A percentile compares a stretch with the other conserved stretches of the same genome.
These are phyloP conservation scores for Agrochola macilenta DNA, from an alignment of 2,888 invertebrate genomes.

Conservation along the genomic window DNA sequence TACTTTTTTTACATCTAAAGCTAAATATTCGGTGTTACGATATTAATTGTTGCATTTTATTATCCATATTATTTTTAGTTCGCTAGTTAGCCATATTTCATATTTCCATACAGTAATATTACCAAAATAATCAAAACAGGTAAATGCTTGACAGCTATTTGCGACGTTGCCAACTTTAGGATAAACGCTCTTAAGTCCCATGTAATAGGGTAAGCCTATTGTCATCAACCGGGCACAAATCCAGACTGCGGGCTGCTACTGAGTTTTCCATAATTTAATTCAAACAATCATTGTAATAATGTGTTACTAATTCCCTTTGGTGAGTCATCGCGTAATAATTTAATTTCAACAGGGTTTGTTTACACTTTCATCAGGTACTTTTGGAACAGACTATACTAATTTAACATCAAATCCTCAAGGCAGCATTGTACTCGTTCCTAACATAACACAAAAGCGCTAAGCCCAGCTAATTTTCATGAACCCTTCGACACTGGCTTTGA, in stretches of 20 bases:
- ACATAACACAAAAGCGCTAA: conserved; percentile 46
- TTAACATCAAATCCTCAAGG: not conserved
- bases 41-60: no score
- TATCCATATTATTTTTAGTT: no score
- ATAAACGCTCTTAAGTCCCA: not conserved
- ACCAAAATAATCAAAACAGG: no score
- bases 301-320: not conserved
- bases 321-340: not conserved
- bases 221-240: no score
- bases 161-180: no score
- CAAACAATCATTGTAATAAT: not conserved
- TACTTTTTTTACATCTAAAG: no score
- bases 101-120: no score
- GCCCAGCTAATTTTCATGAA: conserved; percentile 62
- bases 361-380: not conserved
- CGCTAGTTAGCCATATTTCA: no score
- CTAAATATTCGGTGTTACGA: no score
- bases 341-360: no score
- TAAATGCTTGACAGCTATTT: no score
- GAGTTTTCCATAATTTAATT: not conserved
- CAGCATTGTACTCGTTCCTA: conserved; percentile 1
- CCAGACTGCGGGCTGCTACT: not conserved
- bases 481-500: conserved; percentile 68
- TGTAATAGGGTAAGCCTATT: not conserved
- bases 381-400: not conserved